Evolutionary conservation across 2,113 vertebrate genomes (phyloP).

Genomic region (Balaeniceps rex): DNA sequence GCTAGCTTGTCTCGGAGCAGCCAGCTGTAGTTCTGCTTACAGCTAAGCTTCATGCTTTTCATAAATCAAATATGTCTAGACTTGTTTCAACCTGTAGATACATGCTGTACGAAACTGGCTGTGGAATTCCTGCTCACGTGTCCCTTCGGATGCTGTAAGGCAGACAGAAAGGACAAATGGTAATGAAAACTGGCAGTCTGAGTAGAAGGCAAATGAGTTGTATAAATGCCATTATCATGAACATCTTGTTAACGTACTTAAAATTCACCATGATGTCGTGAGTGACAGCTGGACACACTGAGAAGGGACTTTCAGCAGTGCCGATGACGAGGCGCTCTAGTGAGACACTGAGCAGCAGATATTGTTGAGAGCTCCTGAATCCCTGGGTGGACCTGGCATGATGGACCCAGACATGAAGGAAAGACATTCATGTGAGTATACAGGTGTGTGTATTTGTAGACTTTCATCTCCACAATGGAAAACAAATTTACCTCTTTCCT

Average conservation of each 20-base stretch:
- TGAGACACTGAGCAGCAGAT: background rate
- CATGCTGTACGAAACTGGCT: background rate
- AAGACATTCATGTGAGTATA: background rate
- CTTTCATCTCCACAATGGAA: background rate
- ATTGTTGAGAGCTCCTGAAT: background rate
- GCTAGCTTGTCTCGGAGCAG: background rate
- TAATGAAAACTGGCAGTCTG: background rate
- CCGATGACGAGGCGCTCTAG: accelerated
- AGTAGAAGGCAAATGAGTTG: background rate
- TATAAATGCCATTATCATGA: background rate
- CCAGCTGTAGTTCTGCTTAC: background rate
- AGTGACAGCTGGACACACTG: background rate
- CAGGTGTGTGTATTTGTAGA: background rate
- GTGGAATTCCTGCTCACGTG: background rate
- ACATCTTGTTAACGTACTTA: background rate
- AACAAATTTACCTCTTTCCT: background rate
- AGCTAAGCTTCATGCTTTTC: background rate
- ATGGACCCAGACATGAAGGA: background rate
- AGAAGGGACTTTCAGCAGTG: background rate
- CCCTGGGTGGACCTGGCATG: background rate
- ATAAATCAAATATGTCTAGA: background rate
- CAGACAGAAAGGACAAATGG: background rate
- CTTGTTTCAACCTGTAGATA: background rate
- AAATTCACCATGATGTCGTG: accelerated
- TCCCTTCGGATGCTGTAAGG: background rate